Conservation (phyloP, 2,113 vertebrate species). For the Pseudolaguvia tuberculata region DNA sequence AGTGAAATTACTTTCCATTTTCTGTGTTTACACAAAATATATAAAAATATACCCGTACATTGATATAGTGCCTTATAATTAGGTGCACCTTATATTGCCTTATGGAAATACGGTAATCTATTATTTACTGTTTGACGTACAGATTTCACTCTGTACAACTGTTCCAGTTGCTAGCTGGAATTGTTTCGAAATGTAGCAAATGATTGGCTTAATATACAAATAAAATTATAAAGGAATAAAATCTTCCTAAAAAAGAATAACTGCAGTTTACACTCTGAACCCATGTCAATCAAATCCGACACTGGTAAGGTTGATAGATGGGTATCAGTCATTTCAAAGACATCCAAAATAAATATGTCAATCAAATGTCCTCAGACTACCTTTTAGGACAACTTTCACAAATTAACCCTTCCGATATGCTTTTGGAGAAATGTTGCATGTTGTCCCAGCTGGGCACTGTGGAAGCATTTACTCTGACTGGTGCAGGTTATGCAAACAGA, state of each 20-base stretch:
- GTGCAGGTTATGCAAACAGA: conserved; percentile 34
- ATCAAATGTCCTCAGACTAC: conserved; percentile 32
- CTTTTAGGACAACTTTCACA: conserved; percentile 29
- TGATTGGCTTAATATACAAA: background rate
- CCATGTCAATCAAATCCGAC: conserved; percentile 21
- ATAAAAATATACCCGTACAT: too few species aligned
- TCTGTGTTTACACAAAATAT: conserved; percentile 6
- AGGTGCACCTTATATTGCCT: too few species aligned
- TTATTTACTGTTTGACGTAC: too few species aligned
- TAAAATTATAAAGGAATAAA: background rate
- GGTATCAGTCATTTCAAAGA: conserved; percentile 22
- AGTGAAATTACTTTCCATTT: background rate
- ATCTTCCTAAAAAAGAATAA: background rate
- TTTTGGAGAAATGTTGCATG: conserved; percentile 2
- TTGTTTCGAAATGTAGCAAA: background rate
- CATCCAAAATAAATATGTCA: conserved; percentile 40
- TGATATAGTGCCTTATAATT: too few species aligned
- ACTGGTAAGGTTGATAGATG: conserved; percentile 16
- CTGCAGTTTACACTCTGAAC: conserved; percentile 8
- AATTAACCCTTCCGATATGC: conserved; percentile 23
- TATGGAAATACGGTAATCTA: too few species aligned
- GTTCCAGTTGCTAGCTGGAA: too few species aligned
- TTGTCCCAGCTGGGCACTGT: conserved; percentile 32
- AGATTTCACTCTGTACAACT: too few species aligned
- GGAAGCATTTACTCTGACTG: conserved; percentile 22